phyloP scores from a whole-genome alignment of 1,140 invertebrate genomes.

The Eueides isabella region DNA sequence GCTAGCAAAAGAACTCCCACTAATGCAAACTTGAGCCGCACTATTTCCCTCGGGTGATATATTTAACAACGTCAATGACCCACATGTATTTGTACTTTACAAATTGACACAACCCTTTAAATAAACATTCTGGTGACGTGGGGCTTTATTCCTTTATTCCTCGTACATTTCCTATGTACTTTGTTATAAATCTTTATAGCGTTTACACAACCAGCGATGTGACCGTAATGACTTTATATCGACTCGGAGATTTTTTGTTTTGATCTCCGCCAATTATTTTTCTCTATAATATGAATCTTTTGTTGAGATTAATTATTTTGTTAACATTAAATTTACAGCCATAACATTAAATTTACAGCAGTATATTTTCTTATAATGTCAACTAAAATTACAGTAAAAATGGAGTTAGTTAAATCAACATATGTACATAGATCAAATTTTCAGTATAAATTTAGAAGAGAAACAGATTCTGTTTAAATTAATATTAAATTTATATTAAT shows the following conservation, averaged over 20 bases:
- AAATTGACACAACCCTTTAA: conserved; percentile 39
- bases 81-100: conserved; percentile 20
- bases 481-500: too few relatives aligned
- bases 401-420: too few relatives aligned
- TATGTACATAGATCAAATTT: too few relatives aligned
- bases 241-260: neutral
- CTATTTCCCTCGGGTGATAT: conserved; percentile 29
- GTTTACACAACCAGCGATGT: conserved; percentile 18
- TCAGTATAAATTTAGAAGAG: too few relatives aligned
- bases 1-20: conserved; percentile 22
- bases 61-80: conserved; percentile 33
- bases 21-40: neutral
- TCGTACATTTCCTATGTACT: conserved; percentile 17
- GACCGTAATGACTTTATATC: conserved; percentile 9
- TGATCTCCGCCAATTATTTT: conserved; percentile 1
- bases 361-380: too few relatives aligned
- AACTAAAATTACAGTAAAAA: neutral
- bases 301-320: neutral
- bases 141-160: conserved; percentile 21
- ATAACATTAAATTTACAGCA: neutral
- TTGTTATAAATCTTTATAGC: conserved; percentile 6
- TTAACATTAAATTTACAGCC: neutral
- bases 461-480: too few relatives aligned
- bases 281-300: neutral
- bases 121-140: conserved; percentile 23